Evolutionary conservation across 2,797 vertebrate species (phyloP).

Genomic region (Smutsia gigantea): DNA sequence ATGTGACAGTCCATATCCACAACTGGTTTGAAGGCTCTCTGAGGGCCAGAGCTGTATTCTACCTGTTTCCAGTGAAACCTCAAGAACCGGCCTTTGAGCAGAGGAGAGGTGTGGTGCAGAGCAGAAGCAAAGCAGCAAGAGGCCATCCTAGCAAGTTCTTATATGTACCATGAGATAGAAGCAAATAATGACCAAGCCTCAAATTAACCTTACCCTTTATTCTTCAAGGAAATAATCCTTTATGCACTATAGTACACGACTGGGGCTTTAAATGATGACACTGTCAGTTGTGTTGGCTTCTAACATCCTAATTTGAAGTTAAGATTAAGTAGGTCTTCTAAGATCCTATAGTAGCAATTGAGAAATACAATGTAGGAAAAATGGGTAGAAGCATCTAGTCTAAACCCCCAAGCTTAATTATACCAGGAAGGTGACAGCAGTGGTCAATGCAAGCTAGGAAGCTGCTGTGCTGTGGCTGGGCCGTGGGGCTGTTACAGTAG

Average conservation of each 20-base stretch:
- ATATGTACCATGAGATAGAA: too few species aligned
- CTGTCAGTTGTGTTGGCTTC: background rate
- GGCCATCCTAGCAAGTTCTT: too few species aligned
- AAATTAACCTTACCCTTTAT: background rate
- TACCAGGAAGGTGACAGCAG: background rate
- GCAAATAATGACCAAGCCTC: background rate
- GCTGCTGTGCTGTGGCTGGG: accelerated
- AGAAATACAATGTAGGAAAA: background rate
- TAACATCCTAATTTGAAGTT: background rate
- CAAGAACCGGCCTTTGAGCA: too few species aligned
- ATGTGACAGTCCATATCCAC: accelerated
- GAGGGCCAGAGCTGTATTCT: background rate
- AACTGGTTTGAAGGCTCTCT: background rate
- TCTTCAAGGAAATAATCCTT: background rate
- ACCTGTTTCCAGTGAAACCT: background rate
- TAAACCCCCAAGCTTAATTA: background rate
- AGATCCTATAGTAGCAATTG: background rate
- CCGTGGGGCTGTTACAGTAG: constrained; percentile 2
- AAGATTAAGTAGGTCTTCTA: background rate
- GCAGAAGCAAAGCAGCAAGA: background rate
- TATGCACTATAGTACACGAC: accelerated
- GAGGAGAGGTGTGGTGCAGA: background rate
- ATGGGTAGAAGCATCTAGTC: background rate
- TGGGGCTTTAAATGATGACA: background rate
- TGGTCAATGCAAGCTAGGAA: accelerated